Percentiles rank a stretch among this genome's conserved stretches.
Conservation (phyloP, 1,140 invertebrate genomes). For the Dreissena rostriformis region DNA sequence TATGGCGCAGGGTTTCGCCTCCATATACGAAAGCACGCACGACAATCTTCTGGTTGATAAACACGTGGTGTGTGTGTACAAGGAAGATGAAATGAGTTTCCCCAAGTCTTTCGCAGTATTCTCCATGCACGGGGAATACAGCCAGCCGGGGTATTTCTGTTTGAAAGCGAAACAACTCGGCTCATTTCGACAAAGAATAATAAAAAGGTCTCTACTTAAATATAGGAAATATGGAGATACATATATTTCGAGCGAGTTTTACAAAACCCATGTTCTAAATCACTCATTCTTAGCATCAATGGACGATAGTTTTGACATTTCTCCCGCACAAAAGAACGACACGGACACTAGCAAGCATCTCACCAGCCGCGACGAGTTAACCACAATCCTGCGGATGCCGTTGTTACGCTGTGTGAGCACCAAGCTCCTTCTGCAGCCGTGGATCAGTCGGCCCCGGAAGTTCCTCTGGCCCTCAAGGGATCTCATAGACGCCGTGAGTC, state of each 20-base stretch:
- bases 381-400: neutral
- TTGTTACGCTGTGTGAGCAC: neutral
- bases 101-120: neutral
- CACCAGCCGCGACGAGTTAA: neutral
- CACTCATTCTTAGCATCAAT: neutral
- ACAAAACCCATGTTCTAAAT: neutral
- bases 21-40: neutral
- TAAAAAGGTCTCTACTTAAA: neutral
- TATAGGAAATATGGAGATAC: neutral
- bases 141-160: neutral
- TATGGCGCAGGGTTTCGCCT: neutral
- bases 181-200: neutral
- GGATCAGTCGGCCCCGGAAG: neutral
- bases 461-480: neutral
- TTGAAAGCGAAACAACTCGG: neutral
- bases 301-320: neutral
- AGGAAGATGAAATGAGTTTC: neutral
- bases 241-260: conserved; percentile 1
- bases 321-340: neutral
- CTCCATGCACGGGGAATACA: neutral
- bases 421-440: neutral
- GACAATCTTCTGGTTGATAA: neutral
- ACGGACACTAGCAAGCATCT: neutral
- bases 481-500: neutral
- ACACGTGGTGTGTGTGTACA: neutral